These are phyloP conservation scores for Notarius lentiginosus DNA, from an alignment of 2,113 vertebrate genomes.

Conservation along the genomic window DNA sequence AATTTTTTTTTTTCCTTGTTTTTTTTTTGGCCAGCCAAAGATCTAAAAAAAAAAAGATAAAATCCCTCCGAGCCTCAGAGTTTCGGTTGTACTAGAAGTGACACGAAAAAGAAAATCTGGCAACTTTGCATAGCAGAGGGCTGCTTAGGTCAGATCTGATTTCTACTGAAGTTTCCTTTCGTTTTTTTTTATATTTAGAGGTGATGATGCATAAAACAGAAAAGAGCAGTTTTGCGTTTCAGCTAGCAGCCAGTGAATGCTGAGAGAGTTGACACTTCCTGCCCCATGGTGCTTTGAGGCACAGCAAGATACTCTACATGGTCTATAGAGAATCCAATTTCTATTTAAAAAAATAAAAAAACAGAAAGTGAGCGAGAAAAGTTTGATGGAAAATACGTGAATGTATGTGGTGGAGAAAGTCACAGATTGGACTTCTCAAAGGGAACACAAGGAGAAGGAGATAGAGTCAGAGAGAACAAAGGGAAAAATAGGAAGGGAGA, in stretches of 20 bases:
- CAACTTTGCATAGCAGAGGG: conserved; percentile 24
- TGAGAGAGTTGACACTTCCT: not conserved
- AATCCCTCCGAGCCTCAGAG: too few relatives aligned
- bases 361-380: not conserved
- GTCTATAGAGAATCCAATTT: not conserved
- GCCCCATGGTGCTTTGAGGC: not conserved
- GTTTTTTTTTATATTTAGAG: not conserved
- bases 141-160: not conserved
- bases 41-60: not conserved
- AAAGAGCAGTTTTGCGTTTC: conserved; percentile 15
- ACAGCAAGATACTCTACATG: not conserved
- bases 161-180: not conserved
- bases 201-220: conserved; percentile 23
- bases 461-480: not conserved
- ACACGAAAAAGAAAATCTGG: not conserved
- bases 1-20: not conserved
- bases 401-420: not conserved
- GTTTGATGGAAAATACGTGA: not conserved
- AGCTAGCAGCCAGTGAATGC: not conserved
- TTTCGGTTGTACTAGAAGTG: not conserved
- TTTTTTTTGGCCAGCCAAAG: not conserved
- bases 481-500: not conserved
- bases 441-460: not conserved
- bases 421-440: not conserved
- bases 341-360: not conserved